Evolutionary conservation across 2,888 invertebrate species (phyloP).

Genomic region (Caenorhabditis parvicauda): DNA sequence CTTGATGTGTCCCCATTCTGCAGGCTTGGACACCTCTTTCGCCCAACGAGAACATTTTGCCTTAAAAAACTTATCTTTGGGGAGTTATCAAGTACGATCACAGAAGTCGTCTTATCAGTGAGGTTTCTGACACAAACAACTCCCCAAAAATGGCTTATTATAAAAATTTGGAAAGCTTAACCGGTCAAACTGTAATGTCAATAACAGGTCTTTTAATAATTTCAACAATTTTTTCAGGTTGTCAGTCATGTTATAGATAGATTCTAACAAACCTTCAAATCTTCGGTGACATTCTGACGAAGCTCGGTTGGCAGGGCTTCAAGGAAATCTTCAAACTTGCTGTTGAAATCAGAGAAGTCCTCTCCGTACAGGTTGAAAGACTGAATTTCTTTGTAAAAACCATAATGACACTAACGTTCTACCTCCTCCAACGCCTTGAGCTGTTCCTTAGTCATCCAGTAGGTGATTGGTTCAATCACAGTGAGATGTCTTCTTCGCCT

Average conservation of each 20-base stretch:
- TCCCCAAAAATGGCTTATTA: too few relatives aligned
- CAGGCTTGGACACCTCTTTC: constrained; percentile 30
- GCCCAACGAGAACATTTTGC: constrained; percentile 29
- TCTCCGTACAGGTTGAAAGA: constrained; percentile 12
- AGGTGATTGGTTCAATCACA: constrained; percentile 31
- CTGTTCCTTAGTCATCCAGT: constrained; percentile 33
- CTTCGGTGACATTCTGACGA: too few relatives aligned
- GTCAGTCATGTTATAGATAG: background rate
- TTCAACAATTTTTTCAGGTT: too few relatives aligned
- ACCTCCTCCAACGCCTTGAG: constrained; percentile 14
- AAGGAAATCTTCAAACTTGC: constrained; percentile 37
- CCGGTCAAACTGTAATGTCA: too few relatives aligned
- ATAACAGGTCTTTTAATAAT: too few relatives aligned
- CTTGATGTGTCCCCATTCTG: constrained; percentile 30
- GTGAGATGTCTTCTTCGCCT: constrained; percentile 23
- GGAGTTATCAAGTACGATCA: too few relatives aligned
- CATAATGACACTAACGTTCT: constrained; percentile 3
- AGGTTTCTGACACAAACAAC: too few relatives aligned
- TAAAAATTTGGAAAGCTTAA: too few relatives aligned
- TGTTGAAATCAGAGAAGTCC: constrained; percentile 19
- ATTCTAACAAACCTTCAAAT: constrained; percentile 36
- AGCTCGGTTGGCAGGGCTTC: constrained; percentile 13
- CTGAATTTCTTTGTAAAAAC: background rate
- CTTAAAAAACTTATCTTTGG: too few relatives aligned
- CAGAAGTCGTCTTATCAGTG: too few relatives aligned